A percentile compares a stretch with the other conserved stretches of the same genome.
These are phyloP conservation scores for Drosophila novamexicana DNA, from an alignment of 1,140 invertebrate genomes.

Conservation along the genomic window DNA sequence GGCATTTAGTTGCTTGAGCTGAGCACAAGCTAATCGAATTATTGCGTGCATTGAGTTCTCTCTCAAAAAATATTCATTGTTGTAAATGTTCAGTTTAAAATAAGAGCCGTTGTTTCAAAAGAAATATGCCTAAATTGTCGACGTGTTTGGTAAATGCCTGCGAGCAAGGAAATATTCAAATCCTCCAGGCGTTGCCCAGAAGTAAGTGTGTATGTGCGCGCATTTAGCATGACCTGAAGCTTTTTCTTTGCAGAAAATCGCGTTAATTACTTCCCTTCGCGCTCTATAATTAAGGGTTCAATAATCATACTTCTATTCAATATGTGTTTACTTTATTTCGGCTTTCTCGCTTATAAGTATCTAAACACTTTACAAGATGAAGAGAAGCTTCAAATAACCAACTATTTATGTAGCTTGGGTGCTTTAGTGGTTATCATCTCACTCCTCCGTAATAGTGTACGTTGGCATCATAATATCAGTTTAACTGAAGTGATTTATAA, in stretches of 20 bases:
- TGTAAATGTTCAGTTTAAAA: background rate
- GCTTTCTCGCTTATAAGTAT: slow-evolving; percentile 23
- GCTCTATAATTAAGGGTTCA: background rate
- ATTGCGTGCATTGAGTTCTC: slow-evolving; percentile 19
- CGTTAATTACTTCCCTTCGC: background rate
- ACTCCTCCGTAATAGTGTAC: slow-evolving; percentile 34
- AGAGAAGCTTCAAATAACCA: background rate
- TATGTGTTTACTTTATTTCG: slow-evolving; percentile 1
- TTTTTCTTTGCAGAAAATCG: background rate
- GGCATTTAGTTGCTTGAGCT: slow-evolving; percentile 41
- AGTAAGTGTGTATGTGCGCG: no score
- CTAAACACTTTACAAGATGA: background rate
- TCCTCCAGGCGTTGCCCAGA: background rate
- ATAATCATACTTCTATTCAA: slow-evolving; percentile 46
- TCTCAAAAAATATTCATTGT: slow-evolving; percentile 25
- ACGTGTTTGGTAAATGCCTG: background rate
- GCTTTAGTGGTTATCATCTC: background rate
- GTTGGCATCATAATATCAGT: background rate
- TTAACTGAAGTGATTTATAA: background rate
- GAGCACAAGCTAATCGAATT: slow-evolving; percentile 31
- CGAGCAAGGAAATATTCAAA: slow-evolving; percentile 3
- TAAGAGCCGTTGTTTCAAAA: background rate
- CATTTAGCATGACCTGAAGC: background rate
- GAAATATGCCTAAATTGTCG: background rate
- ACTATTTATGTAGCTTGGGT: background rate